These are phyloP conservation scores for Dorcus hopei DNA, from an alignment of 2,888 invertebrate genomes.

Conservation along the genomic window DNA sequence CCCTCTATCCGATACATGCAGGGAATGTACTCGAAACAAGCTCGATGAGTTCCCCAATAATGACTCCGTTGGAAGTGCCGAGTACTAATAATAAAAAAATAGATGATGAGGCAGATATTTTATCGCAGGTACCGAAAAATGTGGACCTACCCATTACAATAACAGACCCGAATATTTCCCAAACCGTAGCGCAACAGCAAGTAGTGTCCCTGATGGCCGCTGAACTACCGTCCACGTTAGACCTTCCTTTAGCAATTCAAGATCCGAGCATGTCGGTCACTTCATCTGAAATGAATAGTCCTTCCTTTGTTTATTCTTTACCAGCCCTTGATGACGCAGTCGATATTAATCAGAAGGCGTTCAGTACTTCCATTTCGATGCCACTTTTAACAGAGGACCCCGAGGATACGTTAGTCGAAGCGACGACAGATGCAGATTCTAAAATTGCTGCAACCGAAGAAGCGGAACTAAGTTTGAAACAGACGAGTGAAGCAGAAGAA, in stretches of 20 bases:
- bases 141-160: constrained; percentile 74
- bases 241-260: constrained; percentile 69
- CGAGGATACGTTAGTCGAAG: constrained; percentile 31
- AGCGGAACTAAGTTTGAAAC: not conserved
- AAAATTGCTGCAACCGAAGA: not conserved
- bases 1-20: constrained; percentile 57
- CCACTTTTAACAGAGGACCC: constrained; percentile 57
- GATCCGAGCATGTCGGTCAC: constrained; percentile 60
- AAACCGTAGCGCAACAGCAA: constrained; percentile 48
- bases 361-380: constrained; percentile 56
- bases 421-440: not conserved
- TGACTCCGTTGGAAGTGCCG: constrained; percentile 76
- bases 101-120: constrained; percentile 41
- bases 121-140: constrained; percentile 59
- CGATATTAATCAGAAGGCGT: constrained; percentile 41
- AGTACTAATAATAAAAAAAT: constrained; percentile 49
- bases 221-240: constrained; percentile 49
- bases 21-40: constrained; percentile 73
- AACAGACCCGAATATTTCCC: constrained; percentile 71
- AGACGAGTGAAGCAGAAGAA: not conserved
- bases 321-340: constrained; percentile 41
- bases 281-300: constrained; percentile 41
- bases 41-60: constrained; percentile 74
- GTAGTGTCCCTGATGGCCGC: constrained; percentile 37
- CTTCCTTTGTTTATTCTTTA: constrained; percentile 43